Conservation (phyloP, 2,797 vertebrate genomes). For the Sebastes kiyomatsui region DNA sequence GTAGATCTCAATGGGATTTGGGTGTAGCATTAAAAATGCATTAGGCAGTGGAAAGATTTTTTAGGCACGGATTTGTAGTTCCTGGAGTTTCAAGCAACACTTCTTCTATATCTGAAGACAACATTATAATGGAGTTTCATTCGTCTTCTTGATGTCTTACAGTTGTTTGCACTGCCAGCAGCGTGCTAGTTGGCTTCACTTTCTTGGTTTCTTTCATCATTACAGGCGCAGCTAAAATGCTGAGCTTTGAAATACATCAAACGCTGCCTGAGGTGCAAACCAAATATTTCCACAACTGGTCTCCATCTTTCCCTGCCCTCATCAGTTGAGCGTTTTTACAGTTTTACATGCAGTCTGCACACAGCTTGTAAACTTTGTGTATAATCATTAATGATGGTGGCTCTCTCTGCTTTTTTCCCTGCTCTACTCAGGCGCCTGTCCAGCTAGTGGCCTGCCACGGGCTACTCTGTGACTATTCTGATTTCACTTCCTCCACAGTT, state of each 20-base stretch:
- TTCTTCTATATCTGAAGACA: not conserved
- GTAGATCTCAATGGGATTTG: not conserved
- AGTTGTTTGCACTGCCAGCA: not conserved
- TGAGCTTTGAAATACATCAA: slow-evolving; percentile 14
- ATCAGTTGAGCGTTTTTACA: slow-evolving; percentile 10
- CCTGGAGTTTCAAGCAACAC: not conserved
- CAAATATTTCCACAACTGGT: slow-evolving; percentile 39
- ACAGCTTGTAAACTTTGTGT: slow-evolving; percentile 14
- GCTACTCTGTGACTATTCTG: too few relatives aligned
- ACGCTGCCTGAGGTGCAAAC: not conserved
- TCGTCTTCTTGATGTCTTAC: not conserved
- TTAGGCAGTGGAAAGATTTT: not conserved
- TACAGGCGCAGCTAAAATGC: not conserved
- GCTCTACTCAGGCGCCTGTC: not conserved
- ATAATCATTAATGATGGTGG: slow-evolving; percentile 7
- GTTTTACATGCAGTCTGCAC: slow-evolving; percentile 4
- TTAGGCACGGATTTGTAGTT: not conserved
- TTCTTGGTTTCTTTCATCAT: not conserved
- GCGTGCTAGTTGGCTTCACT: not conserved
- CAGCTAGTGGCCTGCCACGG: not conserved
- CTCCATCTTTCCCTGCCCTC: slow-evolving; percentile 18
- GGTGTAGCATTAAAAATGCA: slow-evolving; percentile 21
- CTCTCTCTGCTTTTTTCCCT: not conserved
- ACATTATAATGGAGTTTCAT: not conserved
- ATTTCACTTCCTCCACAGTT: too few relatives aligned